Percentiles rank a stretch among this genome's conserved stretches.
Conservation (phyloP, 2,113 vertebrate genomes). For the Bos javanicus region DNA sequence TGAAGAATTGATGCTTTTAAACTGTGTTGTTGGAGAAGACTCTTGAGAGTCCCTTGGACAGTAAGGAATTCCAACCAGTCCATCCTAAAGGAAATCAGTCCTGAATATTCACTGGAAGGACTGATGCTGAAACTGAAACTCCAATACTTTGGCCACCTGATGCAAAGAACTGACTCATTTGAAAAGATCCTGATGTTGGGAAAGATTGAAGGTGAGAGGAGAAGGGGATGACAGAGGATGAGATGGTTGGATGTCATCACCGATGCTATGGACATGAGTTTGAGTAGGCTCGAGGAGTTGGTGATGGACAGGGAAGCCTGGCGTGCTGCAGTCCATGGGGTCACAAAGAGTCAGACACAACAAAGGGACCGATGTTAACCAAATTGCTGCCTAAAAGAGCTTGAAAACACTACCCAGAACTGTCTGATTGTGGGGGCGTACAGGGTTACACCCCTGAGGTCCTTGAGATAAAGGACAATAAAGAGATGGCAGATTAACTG, state of each 20-base stretch:
- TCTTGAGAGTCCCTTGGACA: background rate
- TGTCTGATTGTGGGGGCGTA: background rate
- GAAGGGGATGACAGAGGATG: accelerated
- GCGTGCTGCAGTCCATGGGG: background rate
- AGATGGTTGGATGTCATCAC: background rate
- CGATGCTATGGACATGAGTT: background rate
- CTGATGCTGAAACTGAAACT: background rate
- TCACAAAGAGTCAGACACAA: accelerated
- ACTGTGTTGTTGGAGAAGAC: background rate
- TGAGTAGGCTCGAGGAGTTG: background rate
- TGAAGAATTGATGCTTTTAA: background rate
- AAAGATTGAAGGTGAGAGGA: background rate
- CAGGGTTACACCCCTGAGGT: background rate
- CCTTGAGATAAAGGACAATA: background rate
- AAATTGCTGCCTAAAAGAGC: background rate
- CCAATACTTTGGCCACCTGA: background rate
- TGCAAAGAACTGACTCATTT: background rate
- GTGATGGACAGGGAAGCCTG: background rate
- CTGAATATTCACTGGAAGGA: background rate
- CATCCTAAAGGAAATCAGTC: background rate
- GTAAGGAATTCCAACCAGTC: background rate
- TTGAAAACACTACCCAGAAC: background rate
- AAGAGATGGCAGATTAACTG: background rate
- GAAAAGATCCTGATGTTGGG: background rate
- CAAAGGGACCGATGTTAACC: background rate